Evolutionary conservation across 2,797 vertebrate species (phyloP), one percentile per base, ranked within the genome.

Genomic region (Anguilla anguilla): DNA sequence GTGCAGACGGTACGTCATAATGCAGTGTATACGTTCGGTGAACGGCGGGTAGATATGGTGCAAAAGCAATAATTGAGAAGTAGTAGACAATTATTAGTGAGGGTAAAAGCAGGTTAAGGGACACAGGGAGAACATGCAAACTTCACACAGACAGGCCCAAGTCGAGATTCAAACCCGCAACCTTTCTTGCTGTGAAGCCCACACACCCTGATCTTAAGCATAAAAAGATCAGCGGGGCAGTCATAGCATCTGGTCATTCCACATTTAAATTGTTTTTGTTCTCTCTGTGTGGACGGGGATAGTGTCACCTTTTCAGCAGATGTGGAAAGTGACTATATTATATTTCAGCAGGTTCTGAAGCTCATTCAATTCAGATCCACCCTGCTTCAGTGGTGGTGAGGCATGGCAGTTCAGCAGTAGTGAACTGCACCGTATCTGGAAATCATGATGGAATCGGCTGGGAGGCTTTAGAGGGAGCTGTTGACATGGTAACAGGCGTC

Each of bases 291-390:
- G 59, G 13, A 17, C 3, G 0, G 22, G 22, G 25, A 67, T 67
- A 17, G 49, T 81, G 77, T 81, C 19, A n/a, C 43, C 43, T 25
- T 49, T 81, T 81, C 43, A 13, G 43, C 17, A n/a, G 43, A 9
- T 49, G 43, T 49, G 17, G 19, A 9, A n/a, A 2, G 2, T 81
- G 39, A 22, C 4, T 2, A 81, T 49, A 1, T 3, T 49, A 25
- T n/a, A 25, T 49, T 81, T 49, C 39, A 81, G n/a, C 82, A 90
- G 89, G 87, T 74, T 77, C 77, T 25, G 3, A 51, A 79, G 85
- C 55, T 64, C 43, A 92, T 93, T 88, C 89, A 84, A 53, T 95
- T 87, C 87, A 93, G 90, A 0, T 96, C 85, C 90, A 67, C 86
- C 93, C 93, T 55, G 6, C 91, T 0, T 91, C 55, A 1, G 89